These are phyloP conservation scores for Gymnodraco acuticeps DNA, from an alignment of 2,797 vertebrate genomes.

Conservation along the genomic window DNA sequence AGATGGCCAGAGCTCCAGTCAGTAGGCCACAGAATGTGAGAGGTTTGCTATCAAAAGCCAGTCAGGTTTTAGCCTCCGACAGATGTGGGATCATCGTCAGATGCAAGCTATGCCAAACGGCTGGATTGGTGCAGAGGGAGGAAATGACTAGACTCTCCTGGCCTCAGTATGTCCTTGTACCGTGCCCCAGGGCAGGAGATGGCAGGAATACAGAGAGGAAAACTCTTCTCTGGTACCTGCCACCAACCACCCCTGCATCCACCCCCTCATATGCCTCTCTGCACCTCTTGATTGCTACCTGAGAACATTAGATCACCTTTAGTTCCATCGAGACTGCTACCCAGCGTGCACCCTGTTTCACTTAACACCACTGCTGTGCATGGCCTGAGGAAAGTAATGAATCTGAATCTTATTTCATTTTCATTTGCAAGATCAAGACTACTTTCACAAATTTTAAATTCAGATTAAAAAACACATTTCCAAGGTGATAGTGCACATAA, in stretches of 20 bases:
- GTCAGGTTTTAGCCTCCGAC: conserved; percentile 72
- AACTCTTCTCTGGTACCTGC: conserved; percentile 58
- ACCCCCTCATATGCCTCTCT: conserved; percentile 54
- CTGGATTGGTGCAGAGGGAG: conserved; percentile 64
- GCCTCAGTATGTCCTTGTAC: conserved; percentile 73
- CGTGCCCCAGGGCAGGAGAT: conserved; percentile 58
- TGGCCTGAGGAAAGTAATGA: conserved; percentile 50
- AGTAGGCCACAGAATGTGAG: conserved; percentile 50
- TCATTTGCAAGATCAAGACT: conserved; percentile 62
- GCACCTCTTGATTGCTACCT: conserved; percentile 71
- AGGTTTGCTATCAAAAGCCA: conserved; percentile 69
- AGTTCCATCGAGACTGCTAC: conserved; percentile 61
- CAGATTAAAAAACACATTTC: conserved; percentile 54
- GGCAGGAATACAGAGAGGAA: conserved; percentile 66
- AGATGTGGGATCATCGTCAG: conserved; percentile 77
- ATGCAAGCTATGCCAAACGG: conserved; percentile 72
- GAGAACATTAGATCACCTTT: conserved; percentile 72
- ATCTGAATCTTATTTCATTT: conserved; percentile 55
- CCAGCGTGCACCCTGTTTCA: conserved; percentile 50
- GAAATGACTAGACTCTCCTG: conserved; percentile 80
- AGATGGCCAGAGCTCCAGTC: conserved; percentile 43
- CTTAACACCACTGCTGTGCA: conserved; percentile 50
- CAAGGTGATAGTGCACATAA: conserved; percentile 17
- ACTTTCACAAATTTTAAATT: conserved; percentile 56
- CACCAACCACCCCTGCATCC: conserved; percentile 57